Conservation (phyloP, 2,113 vertebrate genomes). For the Sinocyclocheilus maitianheensis region DNA sequence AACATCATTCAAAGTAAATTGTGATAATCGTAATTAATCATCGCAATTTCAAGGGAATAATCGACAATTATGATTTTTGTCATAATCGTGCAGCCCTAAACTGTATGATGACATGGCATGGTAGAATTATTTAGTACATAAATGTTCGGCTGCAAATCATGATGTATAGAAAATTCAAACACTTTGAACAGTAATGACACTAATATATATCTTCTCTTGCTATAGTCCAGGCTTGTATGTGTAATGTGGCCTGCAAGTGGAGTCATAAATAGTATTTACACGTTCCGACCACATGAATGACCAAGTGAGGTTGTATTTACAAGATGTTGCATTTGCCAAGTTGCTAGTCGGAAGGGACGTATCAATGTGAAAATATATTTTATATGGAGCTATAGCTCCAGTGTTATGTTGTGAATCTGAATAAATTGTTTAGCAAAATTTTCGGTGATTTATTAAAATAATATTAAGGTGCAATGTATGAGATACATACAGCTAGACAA, state of each 20-base stretch:
- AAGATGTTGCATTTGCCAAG: background rate
- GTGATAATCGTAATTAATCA: no score
- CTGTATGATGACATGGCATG: background rate
- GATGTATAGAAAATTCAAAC: background rate
- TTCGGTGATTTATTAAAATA: background rate
- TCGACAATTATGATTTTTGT: no score
- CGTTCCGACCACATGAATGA: background rate
- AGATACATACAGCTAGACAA: background rate
- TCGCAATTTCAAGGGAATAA: no score
- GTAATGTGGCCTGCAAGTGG: background rate
- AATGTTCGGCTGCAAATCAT: background rate
- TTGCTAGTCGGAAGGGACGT: background rate
- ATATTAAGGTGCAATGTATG: background rate
- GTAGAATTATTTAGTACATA: background rate
- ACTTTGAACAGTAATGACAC: background rate
- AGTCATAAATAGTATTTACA: background rate
- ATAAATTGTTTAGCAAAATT: background rate
- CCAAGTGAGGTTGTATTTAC: background rate
- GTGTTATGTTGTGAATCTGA: background rate
- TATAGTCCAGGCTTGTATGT: background rate
- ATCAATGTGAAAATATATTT: background rate
- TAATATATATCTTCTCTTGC: background rate
- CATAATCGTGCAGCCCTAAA: no score
- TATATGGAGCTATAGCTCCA: background rate
- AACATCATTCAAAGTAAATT: no score